Evolutionary conservation across 2,797 vertebrate species (phyloP), one percentile per base, ranked within the genome.

Genomic region (Danio tinwini): DNA sequence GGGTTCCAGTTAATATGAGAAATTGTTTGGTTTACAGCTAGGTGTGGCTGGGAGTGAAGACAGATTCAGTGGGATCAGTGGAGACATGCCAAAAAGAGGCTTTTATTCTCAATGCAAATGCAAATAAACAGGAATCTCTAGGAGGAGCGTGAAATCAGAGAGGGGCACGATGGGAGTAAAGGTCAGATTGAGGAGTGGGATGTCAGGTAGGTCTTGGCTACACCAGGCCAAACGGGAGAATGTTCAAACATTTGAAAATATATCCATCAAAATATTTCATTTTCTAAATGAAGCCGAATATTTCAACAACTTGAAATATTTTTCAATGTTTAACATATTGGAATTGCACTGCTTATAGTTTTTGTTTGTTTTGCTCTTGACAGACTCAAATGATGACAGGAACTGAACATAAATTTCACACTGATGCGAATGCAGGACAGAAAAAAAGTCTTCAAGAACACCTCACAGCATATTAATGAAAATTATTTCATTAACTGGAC

Each of bases 71-170:
- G 4, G 17, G 59, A 56, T 55, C 37, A 67, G 74, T 58, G 53
- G 44, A 49, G 56, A 55, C 59, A 52, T 9, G 29, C 65, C 65
- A 78, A 1, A 50, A 11, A 58, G 10, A 47, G 58, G 39, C 49
- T 39, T 45, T 79, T 50, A 29, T 64, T 79, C 67, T 45, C 69
- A 79, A 80, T 47, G 40, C 40, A 45, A 63, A 55, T 39, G 19
- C 8, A 55, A 65, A 80, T 65, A 80, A 64, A 64, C 12, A 55
- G 58, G 63, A 45, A 45, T 55, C 58, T 71, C 47, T 5, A 14
- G 10, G 49, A 16, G 19, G 19, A 65, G 50, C 12, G 61, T 47
- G 59, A 56, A 73, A 73, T 9, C 17, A 64, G 40, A 80, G 49
- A 64, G 7, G 19, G 45, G 5, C 5, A 70, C 14, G 5, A 16